Evolutionary conservation across 35 echinoderm and acorn worm genomes (phyloP).

Genomic region (Lytechinus pictus): DNA sequence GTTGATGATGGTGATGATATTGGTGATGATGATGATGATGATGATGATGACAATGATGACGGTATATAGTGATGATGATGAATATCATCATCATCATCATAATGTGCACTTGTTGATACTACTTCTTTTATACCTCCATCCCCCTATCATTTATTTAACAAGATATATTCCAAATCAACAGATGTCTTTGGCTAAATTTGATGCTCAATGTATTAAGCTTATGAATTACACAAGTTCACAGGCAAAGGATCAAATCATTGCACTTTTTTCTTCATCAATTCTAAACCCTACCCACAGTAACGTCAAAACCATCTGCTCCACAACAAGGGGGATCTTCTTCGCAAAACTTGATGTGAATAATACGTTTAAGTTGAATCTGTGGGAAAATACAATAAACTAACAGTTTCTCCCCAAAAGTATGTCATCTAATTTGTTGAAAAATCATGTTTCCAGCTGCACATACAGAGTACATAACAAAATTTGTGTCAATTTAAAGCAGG

Average conservation of each 20-base stretch:
- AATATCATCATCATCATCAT: no score
- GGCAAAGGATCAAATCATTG: background rate
- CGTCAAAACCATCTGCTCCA: background rate
- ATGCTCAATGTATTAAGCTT: no score
- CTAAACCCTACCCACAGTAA: background rate
- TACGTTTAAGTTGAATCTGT: background rate
- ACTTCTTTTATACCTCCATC: background rate
- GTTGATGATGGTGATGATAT: no score
- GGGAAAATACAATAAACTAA: background rate
- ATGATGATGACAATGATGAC: no score
- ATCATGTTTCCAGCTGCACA: background rate
- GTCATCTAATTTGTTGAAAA: background rate
- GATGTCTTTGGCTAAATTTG: no score
- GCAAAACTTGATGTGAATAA: background rate
- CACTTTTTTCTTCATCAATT: background rate
- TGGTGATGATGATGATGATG: no score
- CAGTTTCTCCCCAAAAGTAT: background rate
- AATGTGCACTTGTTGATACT: background rate
- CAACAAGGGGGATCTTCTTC: background rate
- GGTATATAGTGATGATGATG: no score
- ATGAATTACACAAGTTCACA: no score
- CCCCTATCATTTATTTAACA: background rate
- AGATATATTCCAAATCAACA: no score
- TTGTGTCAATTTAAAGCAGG: background rate
- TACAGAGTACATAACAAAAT: background rate